Base-by-base conservation (phyloP, 2,113 vertebrate species). In the Bubalus kerabau region DNA sequence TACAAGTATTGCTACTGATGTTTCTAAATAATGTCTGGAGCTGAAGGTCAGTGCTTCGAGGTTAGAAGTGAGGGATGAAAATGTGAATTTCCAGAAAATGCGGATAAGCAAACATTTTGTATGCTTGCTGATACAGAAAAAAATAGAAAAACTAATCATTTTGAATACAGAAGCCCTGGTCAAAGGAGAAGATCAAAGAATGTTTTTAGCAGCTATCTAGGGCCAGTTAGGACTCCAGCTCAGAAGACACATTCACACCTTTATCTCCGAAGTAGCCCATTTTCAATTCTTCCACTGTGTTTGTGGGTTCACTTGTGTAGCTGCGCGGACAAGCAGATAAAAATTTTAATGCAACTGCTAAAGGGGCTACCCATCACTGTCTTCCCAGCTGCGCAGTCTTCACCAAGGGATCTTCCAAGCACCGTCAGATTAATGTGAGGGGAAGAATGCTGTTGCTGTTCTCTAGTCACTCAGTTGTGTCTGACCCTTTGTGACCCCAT, bases 1-100 rank as follows among this genome's bases (percentile, higher is more conserved):
- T 10, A 16, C 2, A 54, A 91, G 24, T 62, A 36, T 82, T 28
- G 24, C 40, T 67, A 57, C 60, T 92, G 30, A 32, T 24, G 24
- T 16, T 74, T 28, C 64, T 54, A 62, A 84, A 11, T 19, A 32
- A 57, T 81, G 26, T 82, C n/a, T 92, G 46, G 87, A 93, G 30
- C 50, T 80, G 74, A 82, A 86, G 62, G 52, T 57, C 88, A 57
- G 71, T 15, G n/a, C 12, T 56, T 59, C 84, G 24, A 21, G 24
- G 26, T 11, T 52, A 85, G 59, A 81, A 91, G 67, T 32, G 10
- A 92, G 9, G 46, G 13, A 8, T 56, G 56, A 87, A 95, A 93
- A 52, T 74, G 62, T 11, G 17, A 93, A 21, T 90, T 83, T 95
- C 62, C 80, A 97, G 36, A 86, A 97, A 78, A 50, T 50, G 60